phyloP scores from a whole-genome alignment of 2,888 invertebrate species.

The Ormyrus thymus region DNA sequence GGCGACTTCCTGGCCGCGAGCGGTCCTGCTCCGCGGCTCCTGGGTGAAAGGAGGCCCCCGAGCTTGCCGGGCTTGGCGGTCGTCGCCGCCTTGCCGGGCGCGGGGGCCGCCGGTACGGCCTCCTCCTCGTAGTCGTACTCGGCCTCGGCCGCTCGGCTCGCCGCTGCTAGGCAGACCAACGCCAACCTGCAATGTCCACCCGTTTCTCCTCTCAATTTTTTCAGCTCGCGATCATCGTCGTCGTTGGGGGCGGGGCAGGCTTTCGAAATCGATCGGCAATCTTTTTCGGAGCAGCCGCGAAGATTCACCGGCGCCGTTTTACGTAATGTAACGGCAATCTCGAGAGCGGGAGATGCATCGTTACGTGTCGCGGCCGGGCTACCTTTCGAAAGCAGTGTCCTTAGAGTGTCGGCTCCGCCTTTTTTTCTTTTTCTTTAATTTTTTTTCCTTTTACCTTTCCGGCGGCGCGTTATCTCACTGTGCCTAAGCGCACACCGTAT shows the following conservation, averaged over 20 bases:
- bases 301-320: too few relatives aligned
- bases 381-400: background rate
- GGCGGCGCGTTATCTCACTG: conserved; percentile 1
- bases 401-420: background rate
- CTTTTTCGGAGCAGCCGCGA: too few relatives aligned
- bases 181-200: background rate
- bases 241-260: too few relatives aligned
- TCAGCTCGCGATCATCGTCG: too few relatives aligned
- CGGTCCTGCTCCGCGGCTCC: conserved; percentile 1
- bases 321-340: background rate
- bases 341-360: background rate
- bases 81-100: background rate
- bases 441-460: background rate
- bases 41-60: conserved; percentile 7
- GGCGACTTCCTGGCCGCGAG: conserved; percentile 14
- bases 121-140: conserved; percentile 30
- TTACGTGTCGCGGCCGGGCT: background rate
- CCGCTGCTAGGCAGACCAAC: background rate
- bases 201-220: too few relatives aligned
- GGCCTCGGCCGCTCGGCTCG: background rate
- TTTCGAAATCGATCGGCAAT: too few relatives aligned
- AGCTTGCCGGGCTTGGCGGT: conserved; percentile 4
- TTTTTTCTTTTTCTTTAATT: background rate
- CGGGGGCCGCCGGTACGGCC: background rate
- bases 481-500: background rate